Evolutionary conservation across 2,797 vertebrate genomes (phyloP).

Genomic region (Enteromius fasciolatus): DNA sequence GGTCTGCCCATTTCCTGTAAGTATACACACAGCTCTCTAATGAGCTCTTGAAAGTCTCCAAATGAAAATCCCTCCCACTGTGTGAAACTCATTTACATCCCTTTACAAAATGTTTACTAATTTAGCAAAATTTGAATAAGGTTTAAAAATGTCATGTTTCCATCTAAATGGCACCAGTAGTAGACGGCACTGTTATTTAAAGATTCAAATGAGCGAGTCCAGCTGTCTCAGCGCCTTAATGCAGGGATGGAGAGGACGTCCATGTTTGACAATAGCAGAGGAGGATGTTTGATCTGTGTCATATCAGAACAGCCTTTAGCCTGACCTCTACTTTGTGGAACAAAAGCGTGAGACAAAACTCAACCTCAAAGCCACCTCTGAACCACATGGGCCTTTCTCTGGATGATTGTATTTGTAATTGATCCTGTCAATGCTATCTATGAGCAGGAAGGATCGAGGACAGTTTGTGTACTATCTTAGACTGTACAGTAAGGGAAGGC

Average conservation of each 20-base stretch:
- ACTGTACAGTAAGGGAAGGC: background rate
- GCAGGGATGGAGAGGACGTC: background rate
- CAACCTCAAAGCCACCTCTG: background rate
- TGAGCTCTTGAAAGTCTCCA: conserved; percentile 28
- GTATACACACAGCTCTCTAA: conserved; percentile 39
- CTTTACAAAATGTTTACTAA: conserved; percentile 22
- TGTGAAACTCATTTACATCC: conserved; percentile 36
- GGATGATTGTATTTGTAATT: background rate
- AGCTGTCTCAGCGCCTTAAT: background rate
- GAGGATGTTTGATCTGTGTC: conserved; percentile 20
- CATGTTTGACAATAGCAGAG: background rate
- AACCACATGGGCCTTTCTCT: background rate
- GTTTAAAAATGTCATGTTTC: conserved; percentile 17
- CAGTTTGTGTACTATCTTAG: background rate
- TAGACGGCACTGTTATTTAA: conserved; percentile 8
- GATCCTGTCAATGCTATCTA: background rate
- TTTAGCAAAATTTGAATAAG: conserved; percentile 22
- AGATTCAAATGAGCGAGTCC: conserved; percentile 1
- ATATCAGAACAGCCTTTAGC: background rate
- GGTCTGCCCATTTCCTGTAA: conserved; percentile 51
- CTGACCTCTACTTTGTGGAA: background rate
- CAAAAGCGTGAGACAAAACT: background rate
- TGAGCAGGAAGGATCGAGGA: background rate
- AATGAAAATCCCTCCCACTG: conserved; percentile 36
- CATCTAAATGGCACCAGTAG: conserved; percentile 22